phyloP scores from a whole-genome alignment of 2,888 invertebrate genomes.

The Platerodrilus igneus region DNA sequence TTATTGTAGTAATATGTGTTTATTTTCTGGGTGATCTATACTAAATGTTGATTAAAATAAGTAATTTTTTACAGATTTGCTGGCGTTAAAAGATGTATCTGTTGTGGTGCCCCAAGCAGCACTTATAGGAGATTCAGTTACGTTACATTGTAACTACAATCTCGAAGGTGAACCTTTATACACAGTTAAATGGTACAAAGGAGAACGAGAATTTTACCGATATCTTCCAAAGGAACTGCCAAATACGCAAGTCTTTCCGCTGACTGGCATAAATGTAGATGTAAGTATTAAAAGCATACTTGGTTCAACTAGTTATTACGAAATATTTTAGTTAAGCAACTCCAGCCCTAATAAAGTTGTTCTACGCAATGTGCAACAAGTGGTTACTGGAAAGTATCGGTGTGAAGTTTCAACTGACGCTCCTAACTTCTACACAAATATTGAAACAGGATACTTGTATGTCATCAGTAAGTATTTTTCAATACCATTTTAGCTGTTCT shows the following conservation, averaged over 20 bases:
- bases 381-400: constrained; percentile 67
- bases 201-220: constrained; percentile 71
- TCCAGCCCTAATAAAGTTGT: constrained; percentile 63
- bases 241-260: constrained; percentile 66
- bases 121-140: constrained; percentile 66
- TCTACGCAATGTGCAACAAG: constrained; percentile 63
- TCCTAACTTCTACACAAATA: constrained; percentile 66
- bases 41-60: too few relatives aligned
- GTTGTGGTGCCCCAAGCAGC: constrained; percentile 70
- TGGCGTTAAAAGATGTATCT: constrained; percentile 63
- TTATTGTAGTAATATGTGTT: too few relatives aligned
- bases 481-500: too few relatives aligned
- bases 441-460: constrained; percentile 63
- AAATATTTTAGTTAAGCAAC: constrained; percentile 54
- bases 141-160: constrained; percentile 70
- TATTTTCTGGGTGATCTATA: too few relatives aligned
- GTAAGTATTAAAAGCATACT: constrained; percentile 60
- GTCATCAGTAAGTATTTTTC: constrained; percentile 62
- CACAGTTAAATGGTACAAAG: constrained; percentile 80
- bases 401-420: constrained; percentile 73
- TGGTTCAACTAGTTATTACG: constrained; percentile 6
- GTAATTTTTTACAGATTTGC: constrained; percentile 50
- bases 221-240: constrained; percentile 76
- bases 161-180: constrained; percentile 71
- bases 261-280: constrained; percentile 65